Conservation (phyloP, 2,113 vertebrate genomes). For the Phasianus colchicus region DNA sequence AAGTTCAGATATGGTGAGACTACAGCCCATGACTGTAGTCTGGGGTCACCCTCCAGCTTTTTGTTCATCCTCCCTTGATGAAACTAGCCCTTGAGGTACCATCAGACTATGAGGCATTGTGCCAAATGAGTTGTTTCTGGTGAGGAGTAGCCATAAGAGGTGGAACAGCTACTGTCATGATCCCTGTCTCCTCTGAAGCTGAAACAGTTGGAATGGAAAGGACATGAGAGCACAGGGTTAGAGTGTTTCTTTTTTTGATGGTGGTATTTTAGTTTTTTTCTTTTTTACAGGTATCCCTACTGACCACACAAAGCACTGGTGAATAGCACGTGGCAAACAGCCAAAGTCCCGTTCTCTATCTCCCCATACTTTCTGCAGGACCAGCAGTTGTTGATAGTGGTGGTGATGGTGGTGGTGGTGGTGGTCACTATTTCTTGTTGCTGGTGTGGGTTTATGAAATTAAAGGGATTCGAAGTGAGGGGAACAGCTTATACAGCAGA, state of each 20-base stretch:
- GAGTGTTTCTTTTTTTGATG: background rate
- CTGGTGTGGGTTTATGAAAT: background rate
- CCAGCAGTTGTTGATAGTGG: background rate
- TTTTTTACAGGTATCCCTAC: background rate
- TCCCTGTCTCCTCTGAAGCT: background rate
- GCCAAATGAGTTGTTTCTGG: background rate
- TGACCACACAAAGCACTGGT: background rate
- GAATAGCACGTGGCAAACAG: background rate
- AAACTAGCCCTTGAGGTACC: background rate
- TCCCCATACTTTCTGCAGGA: background rate
- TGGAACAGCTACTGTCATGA: background rate
- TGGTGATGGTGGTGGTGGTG: background rate
- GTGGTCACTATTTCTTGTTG: background rate
- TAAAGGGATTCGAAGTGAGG: background rate
- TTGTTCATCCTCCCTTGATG: background rate
- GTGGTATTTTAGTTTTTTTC: background rate
- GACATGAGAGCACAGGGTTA: background rate
- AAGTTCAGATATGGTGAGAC: fast-evolving
- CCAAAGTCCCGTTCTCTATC: background rate
- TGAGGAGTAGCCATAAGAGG: background rate
- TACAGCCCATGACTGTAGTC: fast-evolving
- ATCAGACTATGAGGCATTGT: background rate
- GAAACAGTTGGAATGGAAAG: background rate
- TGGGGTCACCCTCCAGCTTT: background rate
- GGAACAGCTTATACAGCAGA: background rate